A percentile compares a stretch with the other conserved stretches of the same genome.
These are phyloP conservation scores for Pseudoips prasinana DNA, from an alignment of 2,888 invertebrate species.

Conservation along the genomic window DNA sequence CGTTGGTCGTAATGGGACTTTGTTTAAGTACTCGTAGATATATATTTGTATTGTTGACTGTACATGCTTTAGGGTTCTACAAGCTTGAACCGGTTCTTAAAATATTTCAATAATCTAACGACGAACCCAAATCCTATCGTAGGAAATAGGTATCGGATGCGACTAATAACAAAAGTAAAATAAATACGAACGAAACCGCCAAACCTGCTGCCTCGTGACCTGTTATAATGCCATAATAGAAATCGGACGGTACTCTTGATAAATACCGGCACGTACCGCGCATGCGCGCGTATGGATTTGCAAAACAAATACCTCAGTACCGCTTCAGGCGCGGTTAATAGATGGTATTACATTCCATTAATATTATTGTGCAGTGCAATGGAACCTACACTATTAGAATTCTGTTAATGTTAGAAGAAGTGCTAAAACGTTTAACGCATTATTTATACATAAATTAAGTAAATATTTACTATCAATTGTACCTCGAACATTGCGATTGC, in stretches of 20 bases:
- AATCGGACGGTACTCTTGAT: conserved; percentile 38
- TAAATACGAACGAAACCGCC: conserved; percentile 26
- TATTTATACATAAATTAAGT: too few species aligned
- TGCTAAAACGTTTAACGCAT: not conserved
- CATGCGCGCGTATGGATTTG: conserved; percentile 42
- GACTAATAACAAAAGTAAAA: conserved; percentile 13
- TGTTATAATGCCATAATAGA: conserved; percentile 41
- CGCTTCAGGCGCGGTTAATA: conserved; percentile 26
- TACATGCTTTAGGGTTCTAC: too few species aligned
- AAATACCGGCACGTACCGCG: conserved; percentile 43
- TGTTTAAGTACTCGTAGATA: too few species aligned
- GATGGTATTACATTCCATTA: conserved; percentile 18
- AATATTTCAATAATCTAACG: too few species aligned
- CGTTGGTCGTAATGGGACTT: too few species aligned
- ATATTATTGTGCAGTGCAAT: conserved; percentile 25
- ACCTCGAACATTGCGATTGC: conserved; percentile 26
- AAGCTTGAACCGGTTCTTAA: conserved; percentile 20
- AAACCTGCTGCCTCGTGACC: conserved; percentile 25
- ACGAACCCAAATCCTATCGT: too few species aligned
- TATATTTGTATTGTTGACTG: too few species aligned
- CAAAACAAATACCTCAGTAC: conserved; percentile 37
- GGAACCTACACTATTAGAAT: not conserved
- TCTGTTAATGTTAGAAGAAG: not conserved
- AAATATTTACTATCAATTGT: conserved; percentile 20
- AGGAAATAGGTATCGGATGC: conserved; percentile 14